These are phyloP conservation scores for Campylomormyrus tamandua DNA, from an alignment of 2,113 vertebrate genomes.

Conservation along the genomic window DNA sequence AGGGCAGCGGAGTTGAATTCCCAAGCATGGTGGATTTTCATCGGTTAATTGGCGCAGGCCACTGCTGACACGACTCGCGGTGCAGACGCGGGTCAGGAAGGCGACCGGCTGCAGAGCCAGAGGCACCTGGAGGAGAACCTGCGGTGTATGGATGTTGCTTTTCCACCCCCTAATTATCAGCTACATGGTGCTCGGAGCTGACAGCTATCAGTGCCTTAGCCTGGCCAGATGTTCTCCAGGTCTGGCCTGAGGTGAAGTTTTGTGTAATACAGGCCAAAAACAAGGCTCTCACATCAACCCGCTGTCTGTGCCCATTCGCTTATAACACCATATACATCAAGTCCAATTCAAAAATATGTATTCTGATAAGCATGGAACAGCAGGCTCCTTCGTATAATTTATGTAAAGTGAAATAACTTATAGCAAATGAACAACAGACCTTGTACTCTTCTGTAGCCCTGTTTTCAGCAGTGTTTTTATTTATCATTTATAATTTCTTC, in stretches of 20 bases:
- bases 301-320: slow-evolving; percentile 40
- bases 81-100: not conserved
- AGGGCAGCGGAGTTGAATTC: not conserved
- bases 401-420: not conserved
- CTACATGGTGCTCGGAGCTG: slow-evolving; percentile 48
- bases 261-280: slow-evolving; percentile 60
- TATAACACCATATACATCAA: slow-evolving; percentile 20
- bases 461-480: not conserved
- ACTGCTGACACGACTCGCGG: not conserved
- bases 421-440: not conserved
- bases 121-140: not conserved
- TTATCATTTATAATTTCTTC: not conserved
- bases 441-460: not conserved
- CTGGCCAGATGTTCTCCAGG: slow-evolving; percentile 60
- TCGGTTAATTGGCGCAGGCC: not conserved
- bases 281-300: slow-evolving; percentile 40
- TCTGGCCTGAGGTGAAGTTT: slow-evolving; percentile 52
- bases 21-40: not conserved
- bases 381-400: not conserved
- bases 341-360: not conserved
- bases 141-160: slow-evolving; percentile 24
- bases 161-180: slow-evolving; percentile 58
- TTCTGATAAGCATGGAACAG: not conserved
- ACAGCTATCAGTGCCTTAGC: slow-evolving; percentile 45
- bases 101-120: not conserved